A percentile compares a stretch with the other conserved stretches of the same genome.
These are phyloP conservation scores for Brachionus angularis DNA, from an alignment of 1,140 invertebrate species.

Conservation along the genomic window DNA sequence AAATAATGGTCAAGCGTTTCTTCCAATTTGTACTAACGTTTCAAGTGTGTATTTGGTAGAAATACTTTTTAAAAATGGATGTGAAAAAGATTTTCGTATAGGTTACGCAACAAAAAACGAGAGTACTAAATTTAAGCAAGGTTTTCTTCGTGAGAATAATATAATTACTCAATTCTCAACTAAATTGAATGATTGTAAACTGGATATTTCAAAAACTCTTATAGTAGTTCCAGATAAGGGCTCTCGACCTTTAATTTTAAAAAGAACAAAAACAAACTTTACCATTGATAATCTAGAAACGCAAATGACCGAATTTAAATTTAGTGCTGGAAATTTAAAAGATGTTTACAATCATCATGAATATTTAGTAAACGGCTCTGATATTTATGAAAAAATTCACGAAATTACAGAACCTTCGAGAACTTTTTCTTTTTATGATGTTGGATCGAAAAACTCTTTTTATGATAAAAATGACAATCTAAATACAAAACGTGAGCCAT, in stretches of 20 bases:
- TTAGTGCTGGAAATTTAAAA: neutral
- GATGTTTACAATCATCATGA: neutral
- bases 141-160: neutral
- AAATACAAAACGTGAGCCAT: too few relatives aligned
- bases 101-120: neutral
- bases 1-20: constrained; percentile 22
- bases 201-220: too few relatives aligned
- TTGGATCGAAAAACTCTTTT: too few relatives aligned
- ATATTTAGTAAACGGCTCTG: neutral
- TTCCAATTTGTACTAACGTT: neutral
- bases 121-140: neutral
- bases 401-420: too few relatives aligned
- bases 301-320: neutral
- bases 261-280: neutral
- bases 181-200: neutral
- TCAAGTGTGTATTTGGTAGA: neutral
- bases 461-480: too few relatives aligned
- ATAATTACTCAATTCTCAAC: constrained; percentile 1
- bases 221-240: neutral
- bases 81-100: neutral
- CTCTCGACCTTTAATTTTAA: neutral
- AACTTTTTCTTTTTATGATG: too few relatives aligned
- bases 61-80: neutral
- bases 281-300: neutral
- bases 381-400: neutral